Percentiles rank a stretch among this genome's conserved stretches.
phyloP scores from a whole-genome alignment of 2,888 invertebrate genomes.

The Drosophila trichaetosa region DNA sequence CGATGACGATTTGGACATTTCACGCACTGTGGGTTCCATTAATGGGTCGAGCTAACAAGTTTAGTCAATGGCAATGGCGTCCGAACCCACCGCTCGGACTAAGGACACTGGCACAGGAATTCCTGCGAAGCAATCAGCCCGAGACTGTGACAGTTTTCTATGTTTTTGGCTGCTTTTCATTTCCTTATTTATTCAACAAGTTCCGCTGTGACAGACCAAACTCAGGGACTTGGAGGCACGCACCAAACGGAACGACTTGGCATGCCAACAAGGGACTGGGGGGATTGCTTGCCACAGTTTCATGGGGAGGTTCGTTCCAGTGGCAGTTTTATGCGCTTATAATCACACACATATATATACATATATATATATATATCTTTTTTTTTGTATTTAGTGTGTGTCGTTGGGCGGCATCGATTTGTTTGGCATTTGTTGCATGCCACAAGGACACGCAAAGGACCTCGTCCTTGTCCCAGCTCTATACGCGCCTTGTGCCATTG shows the following conservation, averaged over 20 bases:
- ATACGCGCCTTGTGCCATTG: background rate
- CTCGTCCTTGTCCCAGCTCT: background rate
- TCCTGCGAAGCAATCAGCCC: conserved; percentile 69
- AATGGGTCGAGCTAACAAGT: conserved; percentile 48
- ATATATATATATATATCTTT: conserved; percentile 6
- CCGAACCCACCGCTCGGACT: background rate
- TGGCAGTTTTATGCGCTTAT: conserved; percentile 68
- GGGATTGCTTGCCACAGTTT: background rate
- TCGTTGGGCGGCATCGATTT: conserved; percentile 63
- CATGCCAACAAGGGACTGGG: conserved; percentile 28
- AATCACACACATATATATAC: conserved; percentile 49
- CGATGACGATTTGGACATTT: conserved; percentile 46
- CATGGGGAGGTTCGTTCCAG: conserved; percentile 17
- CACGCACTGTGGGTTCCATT: conserved; percentile 39
- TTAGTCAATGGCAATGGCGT: conserved; percentile 10
- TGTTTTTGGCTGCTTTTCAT: conserved; percentile 60
- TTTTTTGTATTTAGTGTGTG: conserved; percentile 44
- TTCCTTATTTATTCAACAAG: conserved; percentile 78
- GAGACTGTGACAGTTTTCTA: conserved; percentile 59
- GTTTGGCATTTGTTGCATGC: conserved; percentile 73
- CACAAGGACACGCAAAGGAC: conserved; percentile 52
- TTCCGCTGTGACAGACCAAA: conserved; percentile 49
- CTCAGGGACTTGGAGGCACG: conserved; percentile 45
- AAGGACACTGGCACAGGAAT: conserved; percentile 48
- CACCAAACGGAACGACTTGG: conserved; percentile 39